Evolutionary conservation across 2,113 vertebrate species (phyloP).

Genomic region (Rhineura floridana): DNA sequence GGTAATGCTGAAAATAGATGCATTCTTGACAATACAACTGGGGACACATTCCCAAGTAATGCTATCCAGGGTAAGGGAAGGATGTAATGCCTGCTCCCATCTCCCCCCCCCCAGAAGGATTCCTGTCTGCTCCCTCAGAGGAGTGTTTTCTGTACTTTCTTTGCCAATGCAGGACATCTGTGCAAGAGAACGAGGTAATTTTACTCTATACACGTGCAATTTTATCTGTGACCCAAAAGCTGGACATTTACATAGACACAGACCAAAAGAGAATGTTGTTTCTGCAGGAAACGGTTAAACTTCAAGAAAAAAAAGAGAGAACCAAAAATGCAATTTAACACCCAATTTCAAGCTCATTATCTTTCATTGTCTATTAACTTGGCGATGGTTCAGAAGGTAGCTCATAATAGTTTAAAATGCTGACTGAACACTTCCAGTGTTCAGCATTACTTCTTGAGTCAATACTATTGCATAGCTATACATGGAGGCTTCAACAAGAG

Average conservation of each 20-base stretch:
- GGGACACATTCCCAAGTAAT: not conserved
- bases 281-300: slow-evolving; percentile 86
- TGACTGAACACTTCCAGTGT: slow-evolving; percentile 85
- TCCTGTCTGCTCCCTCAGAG: not conserved
- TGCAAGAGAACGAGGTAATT: slow-evolving; percentile 6
- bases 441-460: slow-evolving; percentile 77
- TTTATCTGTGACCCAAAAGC: slow-evolving; percentile 69
- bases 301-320: slow-evolving; percentile 76
- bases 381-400: slow-evolving; percentile 88
- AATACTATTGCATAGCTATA: slow-evolving; percentile 57
- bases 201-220: slow-evolving; percentile 37
- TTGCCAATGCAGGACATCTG: not conserved
- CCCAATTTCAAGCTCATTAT: slow-evolving; percentile 91
- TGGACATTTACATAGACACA: slow-evolving; percentile 72
- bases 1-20: slow-evolving; percentile 5
- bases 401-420: slow-evolving; percentile 89
- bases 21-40: not conserved
- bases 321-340: slow-evolving; percentile 90
- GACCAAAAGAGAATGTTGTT: slow-evolving; percentile 76
- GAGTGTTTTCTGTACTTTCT: not conserved
- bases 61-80: not conserved
- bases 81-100: not conserved
- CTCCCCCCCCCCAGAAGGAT: not conserved
- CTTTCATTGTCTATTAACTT: slow-evolving; percentile 92
- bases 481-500: slow-evolving; percentile 62